These are phyloP conservation scores for Pampusana beccarii DNA, from an alignment of 2,113 vertebrate species.

Conservation along the genomic window DNA sequence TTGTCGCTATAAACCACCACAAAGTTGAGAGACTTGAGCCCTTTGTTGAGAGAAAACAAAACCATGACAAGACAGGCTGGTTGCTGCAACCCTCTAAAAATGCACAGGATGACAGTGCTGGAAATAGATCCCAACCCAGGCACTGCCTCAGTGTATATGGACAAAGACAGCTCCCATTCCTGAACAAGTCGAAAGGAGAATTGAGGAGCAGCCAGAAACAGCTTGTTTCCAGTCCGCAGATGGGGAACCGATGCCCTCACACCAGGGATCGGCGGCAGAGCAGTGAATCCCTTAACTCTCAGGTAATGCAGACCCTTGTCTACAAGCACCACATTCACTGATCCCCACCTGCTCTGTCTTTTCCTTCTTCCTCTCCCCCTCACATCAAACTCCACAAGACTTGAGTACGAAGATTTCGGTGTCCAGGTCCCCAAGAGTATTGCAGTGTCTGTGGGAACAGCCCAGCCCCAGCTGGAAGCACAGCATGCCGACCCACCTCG, in stretches of 20 bases:
- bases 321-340: neutral
- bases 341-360: neutral
- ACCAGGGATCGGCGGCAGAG: neutral
- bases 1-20: neutral
- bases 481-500: neutral
- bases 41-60: neutral
- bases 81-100: neutral
- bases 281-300: neutral
- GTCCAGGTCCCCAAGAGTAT: neutral
- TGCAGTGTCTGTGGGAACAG: neutral
- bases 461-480: neutral
- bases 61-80: neutral
- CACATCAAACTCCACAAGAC: neutral
- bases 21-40: neutral
- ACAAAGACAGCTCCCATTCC: neutral
- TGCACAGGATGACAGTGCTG: neutral
- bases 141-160: fast-evolving
- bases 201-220: neutral
- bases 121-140: neutral
- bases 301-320: neutral
- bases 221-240: neutral
- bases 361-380: neutral
- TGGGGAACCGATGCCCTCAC: neutral
- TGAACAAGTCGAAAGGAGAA: neutral
- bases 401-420: neutral